Evolutionary conservation across 2,113 vertebrate genomes (phyloP).

Genomic region (Notiomystis cincta): DNA sequence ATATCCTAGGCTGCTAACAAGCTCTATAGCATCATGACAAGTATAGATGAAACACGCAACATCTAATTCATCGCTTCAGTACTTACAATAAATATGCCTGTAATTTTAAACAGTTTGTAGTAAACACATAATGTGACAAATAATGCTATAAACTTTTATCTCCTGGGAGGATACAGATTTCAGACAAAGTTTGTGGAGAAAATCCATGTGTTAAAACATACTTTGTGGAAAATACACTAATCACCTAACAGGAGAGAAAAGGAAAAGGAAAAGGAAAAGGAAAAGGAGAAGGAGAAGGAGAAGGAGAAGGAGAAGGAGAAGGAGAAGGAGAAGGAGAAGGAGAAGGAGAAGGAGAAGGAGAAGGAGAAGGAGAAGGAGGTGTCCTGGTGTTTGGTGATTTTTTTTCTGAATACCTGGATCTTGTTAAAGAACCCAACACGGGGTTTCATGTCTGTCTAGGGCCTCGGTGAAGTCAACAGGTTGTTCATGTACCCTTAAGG

Average conservation of each 20-base stretch:
- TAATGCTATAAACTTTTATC: not conserved
- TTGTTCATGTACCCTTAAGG: not conserved
- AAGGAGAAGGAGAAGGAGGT: no score
- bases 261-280: no score
- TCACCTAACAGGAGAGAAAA: not conserved
- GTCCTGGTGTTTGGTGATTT: not conserved
- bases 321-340: no score
- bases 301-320: no score
- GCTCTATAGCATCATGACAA: constrained; percentile 16
- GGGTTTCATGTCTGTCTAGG: not conserved
- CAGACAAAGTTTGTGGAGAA: not conserved
- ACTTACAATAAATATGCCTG: constrained; percentile 44
- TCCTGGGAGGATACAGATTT: not conserved
- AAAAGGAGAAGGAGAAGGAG: no score
- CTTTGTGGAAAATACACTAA: not conserved
- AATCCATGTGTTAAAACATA: not conserved
- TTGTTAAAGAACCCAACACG: not conserved
- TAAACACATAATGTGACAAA: constrained; percentile 12
- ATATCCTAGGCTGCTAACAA: constrained; percentile 19
- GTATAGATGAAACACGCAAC: constrained; percentile 29
- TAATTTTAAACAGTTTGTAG: constrained; percentile 24
- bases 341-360: no score
- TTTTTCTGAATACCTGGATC: not conserved
- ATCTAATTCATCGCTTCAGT: constrained; percentile 5
- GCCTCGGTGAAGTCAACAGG: not conserved